Conservation (phyloP, 2,888 invertebrate genomes). For the Mythimna ferrago region DNA sequence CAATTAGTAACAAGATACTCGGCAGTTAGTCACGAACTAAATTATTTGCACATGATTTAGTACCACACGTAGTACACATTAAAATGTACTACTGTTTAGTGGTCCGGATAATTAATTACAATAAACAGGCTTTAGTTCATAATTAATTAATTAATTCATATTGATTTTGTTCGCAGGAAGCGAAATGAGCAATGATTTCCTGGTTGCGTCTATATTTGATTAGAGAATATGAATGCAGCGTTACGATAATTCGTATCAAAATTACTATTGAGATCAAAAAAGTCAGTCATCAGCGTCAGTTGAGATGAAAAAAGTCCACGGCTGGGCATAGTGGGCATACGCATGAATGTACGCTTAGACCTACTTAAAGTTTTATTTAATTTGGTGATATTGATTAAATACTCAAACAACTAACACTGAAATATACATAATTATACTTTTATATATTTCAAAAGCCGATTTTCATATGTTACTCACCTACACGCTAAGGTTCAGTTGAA, state of each 20-base stretch:
- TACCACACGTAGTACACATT: slow-evolving; percentile 49
- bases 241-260: no score
- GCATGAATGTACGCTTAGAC: no score
- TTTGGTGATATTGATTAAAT: no score
- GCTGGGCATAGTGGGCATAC: no score
- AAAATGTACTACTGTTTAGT: slow-evolving; percentile 51
- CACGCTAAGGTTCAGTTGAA: no score
- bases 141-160: slow-evolving; percentile 41
- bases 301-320: background rate
- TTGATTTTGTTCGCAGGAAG: slow-evolving; percentile 26
- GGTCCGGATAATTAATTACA: slow-evolving; percentile 51
- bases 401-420: no score
- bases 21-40: slow-evolving; percentile 36
- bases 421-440: no score
- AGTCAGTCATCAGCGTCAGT: background rate
- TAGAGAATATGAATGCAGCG: background rate
- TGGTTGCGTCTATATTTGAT: background rate
- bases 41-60: slow-evolving; percentile 55
- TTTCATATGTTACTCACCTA: no score
- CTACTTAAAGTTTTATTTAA: no score
- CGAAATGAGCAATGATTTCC: slow-evolving; percentile 13
- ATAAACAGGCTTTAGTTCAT: slow-evolving; percentile 50
- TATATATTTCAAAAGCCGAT: no score
- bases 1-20: slow-evolving; percentile 36
- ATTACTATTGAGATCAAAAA: no score